Evolutionary conservation across 1,140 invertebrate species (phyloP).

Genomic region (Steinernema feltiae): DNA sequence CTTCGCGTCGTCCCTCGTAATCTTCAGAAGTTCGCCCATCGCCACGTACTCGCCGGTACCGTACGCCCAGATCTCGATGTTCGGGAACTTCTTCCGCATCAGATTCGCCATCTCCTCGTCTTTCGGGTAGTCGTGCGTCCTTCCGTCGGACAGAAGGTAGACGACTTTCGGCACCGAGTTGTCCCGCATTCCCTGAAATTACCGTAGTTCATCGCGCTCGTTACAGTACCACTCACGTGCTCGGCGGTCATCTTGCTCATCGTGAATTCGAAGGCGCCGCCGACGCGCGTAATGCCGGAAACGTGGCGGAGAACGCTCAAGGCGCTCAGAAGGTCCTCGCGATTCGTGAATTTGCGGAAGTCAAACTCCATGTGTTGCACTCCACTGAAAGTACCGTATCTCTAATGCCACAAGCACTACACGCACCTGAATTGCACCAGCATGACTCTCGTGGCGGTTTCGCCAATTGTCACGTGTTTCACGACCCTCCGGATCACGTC

Average conservation of each 20-base stretch:
- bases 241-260: conserved; percentile 37
- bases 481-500: conserved; percentile 53
- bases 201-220: background rate
- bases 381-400: conserved; percentile 38
- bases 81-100: conserved; percentile 42
- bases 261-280: conserved; percentile 55
- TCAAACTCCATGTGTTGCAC: conserved; percentile 57
- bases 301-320: conserved; percentile 52
- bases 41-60: conserved; percentile 57
- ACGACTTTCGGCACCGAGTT: conserved; percentile 51
- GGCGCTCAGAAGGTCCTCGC: conserved; percentile 47
- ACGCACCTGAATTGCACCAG: conserved; percentile 54
- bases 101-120: conserved; percentile 47
- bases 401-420: background rate
- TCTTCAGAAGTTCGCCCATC: conserved; percentile 52
- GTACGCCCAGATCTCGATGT: conserved; percentile 55
- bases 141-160: conserved; percentile 51
- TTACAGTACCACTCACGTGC: conserved; percentile 26
- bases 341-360: conserved; percentile 46
- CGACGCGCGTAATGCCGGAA: conserved; percentile 53
- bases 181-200: conserved; percentile 48
- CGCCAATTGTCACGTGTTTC: conserved; percentile 54
- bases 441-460: conserved; percentile 49
- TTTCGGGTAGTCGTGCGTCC: conserved; percentile 56
- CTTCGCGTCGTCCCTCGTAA: conserved; percentile 48